Evolutionary conservation across 2,888 invertebrate species (phyloP).

Genomic region (Cylloceria caligata): DNA sequence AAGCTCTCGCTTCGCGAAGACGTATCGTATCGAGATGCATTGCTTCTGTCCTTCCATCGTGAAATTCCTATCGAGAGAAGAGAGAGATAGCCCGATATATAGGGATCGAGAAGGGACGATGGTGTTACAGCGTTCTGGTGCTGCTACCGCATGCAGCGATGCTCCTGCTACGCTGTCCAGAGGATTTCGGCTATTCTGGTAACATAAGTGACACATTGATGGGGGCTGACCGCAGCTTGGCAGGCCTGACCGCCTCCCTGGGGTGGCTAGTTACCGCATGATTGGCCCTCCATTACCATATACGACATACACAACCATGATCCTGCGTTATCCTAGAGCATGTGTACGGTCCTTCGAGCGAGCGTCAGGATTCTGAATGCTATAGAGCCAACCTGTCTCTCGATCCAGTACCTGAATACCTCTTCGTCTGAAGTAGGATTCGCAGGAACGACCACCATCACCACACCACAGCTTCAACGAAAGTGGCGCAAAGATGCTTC

Average conservation of each 20-base stretch:
- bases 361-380: constrained; percentile 45
- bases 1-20: not conserved
- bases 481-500: constrained; percentile 68
- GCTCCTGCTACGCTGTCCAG: constrained; percentile 71
- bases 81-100: constrained; percentile 32
- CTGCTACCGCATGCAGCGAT: constrained; percentile 72
- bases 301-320: constrained; percentile 74
- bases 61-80: constrained; percentile 16
- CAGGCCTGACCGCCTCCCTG: constrained; percentile 83
- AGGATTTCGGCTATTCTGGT: constrained; percentile 81
- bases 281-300: constrained; percentile 85
- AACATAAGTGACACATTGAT: constrained; percentile 85
- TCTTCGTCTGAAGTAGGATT: constrained; percentile 46
- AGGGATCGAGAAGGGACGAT: constrained; percentile 50
- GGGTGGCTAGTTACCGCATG: constrained; percentile 84
- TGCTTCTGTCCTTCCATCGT: constrained; percentile 25
- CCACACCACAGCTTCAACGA: constrained; percentile 53
- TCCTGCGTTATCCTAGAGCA: constrained; percentile 59
- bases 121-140: constrained; percentile 68
- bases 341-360: constrained; percentile 43
- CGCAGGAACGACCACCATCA: constrained; percentile 55
- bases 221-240: constrained; percentile 83
- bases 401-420: constrained; percentile 26
- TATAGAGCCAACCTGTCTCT: constrained; percentile 15
- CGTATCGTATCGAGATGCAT: constrained; percentile 1